Evolutionary conservation across 2,113 vertebrate species (phyloP).

Genomic region (Xiphophorus hellerii): DNA sequence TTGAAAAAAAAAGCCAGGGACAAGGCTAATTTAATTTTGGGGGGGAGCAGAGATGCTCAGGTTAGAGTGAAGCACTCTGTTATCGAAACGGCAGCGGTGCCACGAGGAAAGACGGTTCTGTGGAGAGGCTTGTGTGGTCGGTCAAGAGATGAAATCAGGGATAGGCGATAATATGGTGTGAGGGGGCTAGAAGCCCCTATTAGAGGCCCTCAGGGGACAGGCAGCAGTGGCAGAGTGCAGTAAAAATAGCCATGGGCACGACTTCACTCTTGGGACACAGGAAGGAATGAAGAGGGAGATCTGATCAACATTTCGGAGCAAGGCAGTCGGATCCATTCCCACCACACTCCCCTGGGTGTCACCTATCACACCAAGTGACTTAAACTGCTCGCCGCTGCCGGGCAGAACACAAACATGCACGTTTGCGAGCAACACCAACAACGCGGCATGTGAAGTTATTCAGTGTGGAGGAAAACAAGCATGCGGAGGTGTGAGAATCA

Average conservation of each 20-base stretch:
- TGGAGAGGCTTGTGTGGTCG: slow-evolving; percentile 62
- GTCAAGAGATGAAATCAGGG: slow-evolving; percentile 77
- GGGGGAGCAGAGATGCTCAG: slow-evolving; percentile 53
- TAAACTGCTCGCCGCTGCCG: slow-evolving; percentile 64
- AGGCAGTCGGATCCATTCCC: slow-evolving; percentile 70
- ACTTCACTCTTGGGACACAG: slow-evolving; percentile 69
- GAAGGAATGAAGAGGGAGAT: slow-evolving; percentile 67
- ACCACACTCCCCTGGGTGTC: slow-evolving; percentile 62
- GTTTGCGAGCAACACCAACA: slow-evolving; percentile 20
- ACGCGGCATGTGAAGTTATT: slow-evolving; percentile 9
- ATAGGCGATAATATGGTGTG: slow-evolving; percentile 72
- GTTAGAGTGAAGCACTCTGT: slow-evolving; percentile 72
- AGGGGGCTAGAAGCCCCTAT: slow-evolving; percentile 70
- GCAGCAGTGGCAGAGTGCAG: slow-evolving; percentile 59
- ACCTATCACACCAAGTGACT: slow-evolving; percentile 74
- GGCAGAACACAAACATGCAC: slow-evolving; percentile 57
- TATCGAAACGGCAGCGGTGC: slow-evolving; percentile 70
- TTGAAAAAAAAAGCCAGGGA: slow-evolving; percentile 61
- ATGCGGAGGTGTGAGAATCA: not conserved
- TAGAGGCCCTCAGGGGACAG: slow-evolving; percentile 68
- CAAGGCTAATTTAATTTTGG: slow-evolving; percentile 72
- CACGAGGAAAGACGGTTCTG: slow-evolving; percentile 59
- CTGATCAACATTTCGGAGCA: slow-evolving; percentile 75
- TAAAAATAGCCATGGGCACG: slow-evolving; percentile 78
- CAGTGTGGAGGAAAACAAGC: not conserved